Base-by-base conservation (phyloP, 2,888 invertebrate genomes). In the Yponomeuta plumbellus region DNA sequence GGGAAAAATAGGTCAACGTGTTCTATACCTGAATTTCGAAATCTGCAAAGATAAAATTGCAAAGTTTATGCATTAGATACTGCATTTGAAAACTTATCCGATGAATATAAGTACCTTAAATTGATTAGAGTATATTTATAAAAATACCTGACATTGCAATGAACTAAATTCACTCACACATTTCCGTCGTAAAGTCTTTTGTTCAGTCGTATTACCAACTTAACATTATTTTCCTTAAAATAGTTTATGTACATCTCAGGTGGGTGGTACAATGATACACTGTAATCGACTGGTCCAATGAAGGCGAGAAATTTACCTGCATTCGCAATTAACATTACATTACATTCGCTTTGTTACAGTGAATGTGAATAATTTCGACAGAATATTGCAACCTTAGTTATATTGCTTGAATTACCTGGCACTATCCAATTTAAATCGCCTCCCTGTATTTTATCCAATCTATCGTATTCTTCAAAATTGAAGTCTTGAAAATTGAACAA, bases 351-450 rank as follows among this genome's bases (percentile, higher is more conserved):
- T 26, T 2, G 26, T 26, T 26, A 26, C 4, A 5, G 26, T 26
- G 26, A 26, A 5, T 26, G 2, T 26, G 26, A 26, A 26, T 26
- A 26, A 26, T 26, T 5, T 26, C 13, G 13, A 44, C 1, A 44
- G 11, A 44, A 44, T 44, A 44, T 44, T 44, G 44, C 10, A 44
- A 44, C 2, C 11, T 13, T 17, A 17, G 2, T 52, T 17, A 17
- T 52, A 52, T 52, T 52, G 34, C 34, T 34, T 34, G 5, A 6
- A 52, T 94, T 95, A 83, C 95, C 93, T 34, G 97, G 97, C 59
- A 97, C 86, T 71, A 97, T 93, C 98, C 97, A 98, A 84, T 97
- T 97, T 70, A 98, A 91, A 83, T 97, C 97, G 8, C 97, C 97
- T 76, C 96, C 95, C 83, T 96, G 94, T 71, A 97, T 93, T 86